A percentile compares a stretch with the other conserved stretches of the same genome.
Conservation (phyloP, 2,113 vertebrate species). For the Anoplopoma fimbria region DNA sequence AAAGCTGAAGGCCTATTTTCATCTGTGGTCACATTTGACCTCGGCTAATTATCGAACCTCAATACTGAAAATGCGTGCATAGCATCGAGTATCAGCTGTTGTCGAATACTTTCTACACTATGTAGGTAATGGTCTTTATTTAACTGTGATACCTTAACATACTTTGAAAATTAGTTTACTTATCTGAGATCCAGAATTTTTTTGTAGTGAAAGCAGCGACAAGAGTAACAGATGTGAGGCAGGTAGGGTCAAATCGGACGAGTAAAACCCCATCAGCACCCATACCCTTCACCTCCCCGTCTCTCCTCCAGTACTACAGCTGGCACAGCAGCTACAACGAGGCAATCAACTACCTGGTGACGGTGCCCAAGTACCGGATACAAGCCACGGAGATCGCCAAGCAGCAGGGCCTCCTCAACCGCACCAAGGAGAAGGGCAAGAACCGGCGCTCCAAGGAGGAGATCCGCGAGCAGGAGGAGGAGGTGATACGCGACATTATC, state of each 20-base stretch:
- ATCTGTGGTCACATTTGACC: too few species aligned
- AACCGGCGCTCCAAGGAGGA: constrained; percentile 95
- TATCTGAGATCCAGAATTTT: too few species aligned
- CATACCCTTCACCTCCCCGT: neutral
- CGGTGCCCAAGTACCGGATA: constrained; percentile 95
- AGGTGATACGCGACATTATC: constrained; percentile 96
- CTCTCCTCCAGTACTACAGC: constrained; percentile 91
- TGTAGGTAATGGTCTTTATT: neutral
- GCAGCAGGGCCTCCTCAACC: constrained; percentile 94
- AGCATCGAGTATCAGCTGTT: neutral
- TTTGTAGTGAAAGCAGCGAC: too few species aligned
- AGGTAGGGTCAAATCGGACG: too few species aligned
- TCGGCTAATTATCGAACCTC: too few species aligned
- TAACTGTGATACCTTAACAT: neutral
- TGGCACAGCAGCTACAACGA: constrained; percentile 99
- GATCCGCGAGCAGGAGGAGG: constrained; percentile 95
- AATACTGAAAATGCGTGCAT: neutral
- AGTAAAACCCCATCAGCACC: too few species aligned
- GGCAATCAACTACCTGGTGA: constrained; percentile 95
- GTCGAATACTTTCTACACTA: neutral
- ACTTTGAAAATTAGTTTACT: neutral
- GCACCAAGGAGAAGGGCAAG: constrained; percentile 93
- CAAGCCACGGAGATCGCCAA: constrained; percentile 94
- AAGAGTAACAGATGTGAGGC: too few species aligned
- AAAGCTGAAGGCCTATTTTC: too few species aligned